Evolutionary conservation across 2,797 vertebrate genomes (phyloP), one percentile per base, ranked within the genome.

Genomic region (Uromys caudimaculatus): DNA sequence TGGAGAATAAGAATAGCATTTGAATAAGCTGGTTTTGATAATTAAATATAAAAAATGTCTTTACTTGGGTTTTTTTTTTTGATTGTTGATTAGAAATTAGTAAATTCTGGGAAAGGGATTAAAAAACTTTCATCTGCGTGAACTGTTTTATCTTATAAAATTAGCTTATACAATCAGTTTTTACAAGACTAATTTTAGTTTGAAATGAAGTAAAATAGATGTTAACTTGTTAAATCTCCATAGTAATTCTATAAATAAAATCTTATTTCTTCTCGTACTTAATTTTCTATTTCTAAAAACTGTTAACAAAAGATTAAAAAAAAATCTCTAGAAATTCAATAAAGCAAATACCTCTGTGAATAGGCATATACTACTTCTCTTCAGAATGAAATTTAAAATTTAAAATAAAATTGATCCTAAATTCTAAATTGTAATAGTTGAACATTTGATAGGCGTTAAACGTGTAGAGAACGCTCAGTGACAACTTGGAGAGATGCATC

Each of bases 371-470:
- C 47, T 82, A 64, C 56, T 64, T 89, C 16, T 17, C 71, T 88
- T 94, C 75, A 93, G 79, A 91, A 89, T 73, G 27, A 89, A 96
- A 32, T 82, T 91, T 85, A 50, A 96, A 16, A 73, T 82, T 93
- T 77, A 56, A 96, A 16, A 73, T 91, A n/a, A 82, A 60, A 47
- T 86, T 91, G 94, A 10, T 35, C 60, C 8, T 87, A 83, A 35
- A 75, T 67, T 79, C 24, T 83, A 73, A 71, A 83, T n/a, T 78
- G 86, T 90, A 94, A n/a, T 62, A 62, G 11, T 79, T 12, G 9
- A 84, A 38, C 64, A 41, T 62, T 87, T 79, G 41, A 76, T 50
- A 84, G 44, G 73, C 60, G 0, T 75, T 69, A 56, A 96, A 19
- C 54, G 69, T 12, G 32, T 86, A 79, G 32, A 50, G 21, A 50